These are phyloP conservation scores for Cosmia trapezina DNA, from an alignment of 2,888 invertebrate genomes.

Conservation along the genomic window DNA sequence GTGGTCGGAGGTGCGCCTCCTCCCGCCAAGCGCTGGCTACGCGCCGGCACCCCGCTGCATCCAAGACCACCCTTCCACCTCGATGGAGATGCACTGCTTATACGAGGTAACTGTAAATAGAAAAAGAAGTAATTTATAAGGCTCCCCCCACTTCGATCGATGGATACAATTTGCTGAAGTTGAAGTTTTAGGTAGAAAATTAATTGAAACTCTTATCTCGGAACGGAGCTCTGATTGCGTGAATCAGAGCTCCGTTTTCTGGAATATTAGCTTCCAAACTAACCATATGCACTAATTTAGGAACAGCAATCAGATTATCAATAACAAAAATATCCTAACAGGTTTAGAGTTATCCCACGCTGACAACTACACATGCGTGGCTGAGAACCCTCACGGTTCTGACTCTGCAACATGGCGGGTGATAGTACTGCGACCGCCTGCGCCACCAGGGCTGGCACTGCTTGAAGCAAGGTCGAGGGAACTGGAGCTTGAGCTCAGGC, in stretches of 20 bases:
- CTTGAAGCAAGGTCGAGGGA: conserved; percentile 84
- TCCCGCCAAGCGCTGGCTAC: conserved; percentile 94
- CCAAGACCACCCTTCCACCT: conserved; percentile 91
- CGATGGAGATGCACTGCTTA: conserved; percentile 92
- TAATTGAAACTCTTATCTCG: no score
- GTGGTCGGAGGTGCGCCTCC: conserved; percentile 94
- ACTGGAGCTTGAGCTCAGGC: conserved; percentile 83
- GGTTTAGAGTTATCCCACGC: conserved; percentile 93
- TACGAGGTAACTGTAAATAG: conserved; percentile 88
- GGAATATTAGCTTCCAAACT: no score
- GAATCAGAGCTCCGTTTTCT: no score
- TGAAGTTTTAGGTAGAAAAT: no score
- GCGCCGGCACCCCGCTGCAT: conserved; percentile 92
- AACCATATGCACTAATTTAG: no score
- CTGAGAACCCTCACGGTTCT: conserved; percentile 95
- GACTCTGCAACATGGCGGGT: conserved; percentile 95
- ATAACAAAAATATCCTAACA: conserved; percentile 67
- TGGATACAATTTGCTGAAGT: no score
- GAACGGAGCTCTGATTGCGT: no score
- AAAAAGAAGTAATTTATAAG: no score
- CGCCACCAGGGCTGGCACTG: conserved; percentile 92
- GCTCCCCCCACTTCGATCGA: no score
- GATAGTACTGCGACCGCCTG: conserved; percentile 94
- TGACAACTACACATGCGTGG: conserved; percentile 95
- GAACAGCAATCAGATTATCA: no score